A percentile compares a stretch with the other conserved stretches of the same genome.
Conservation (phyloP, 2,113 vertebrate genomes). For the Pterocles burchelli region DNA sequence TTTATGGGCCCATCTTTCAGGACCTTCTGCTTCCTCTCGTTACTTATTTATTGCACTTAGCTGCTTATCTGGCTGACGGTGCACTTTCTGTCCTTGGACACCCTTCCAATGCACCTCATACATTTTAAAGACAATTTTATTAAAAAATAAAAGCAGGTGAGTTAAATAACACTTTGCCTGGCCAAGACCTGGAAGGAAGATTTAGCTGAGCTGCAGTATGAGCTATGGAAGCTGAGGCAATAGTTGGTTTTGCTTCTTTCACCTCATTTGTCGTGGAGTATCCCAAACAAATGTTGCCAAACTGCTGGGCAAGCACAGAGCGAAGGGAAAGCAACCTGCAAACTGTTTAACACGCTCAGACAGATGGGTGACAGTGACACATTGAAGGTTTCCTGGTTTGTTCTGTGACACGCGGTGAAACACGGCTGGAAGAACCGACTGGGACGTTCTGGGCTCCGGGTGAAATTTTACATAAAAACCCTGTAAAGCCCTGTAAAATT, state of each 20-base stretch:
- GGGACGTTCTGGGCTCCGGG: neutral
- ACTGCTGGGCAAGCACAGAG: neutral
- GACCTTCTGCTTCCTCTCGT: conserved; percentile 27
- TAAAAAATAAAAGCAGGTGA: conserved; percentile 43
- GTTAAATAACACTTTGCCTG: conserved; percentile 21
- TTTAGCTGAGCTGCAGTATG: neutral
- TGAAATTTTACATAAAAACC: neutral
- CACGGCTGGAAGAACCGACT: neutral
- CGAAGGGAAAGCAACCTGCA: neutral
- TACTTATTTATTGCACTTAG: conserved; percentile 59
- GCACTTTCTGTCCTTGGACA: conserved; percentile 29
- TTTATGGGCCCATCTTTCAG: conserved; percentile 36
- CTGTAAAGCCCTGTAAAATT: neutral
- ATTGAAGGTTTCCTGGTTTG: neutral
- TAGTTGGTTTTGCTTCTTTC: conserved; percentile 13
- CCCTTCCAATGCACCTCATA: neutral
- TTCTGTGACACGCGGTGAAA: neutral
- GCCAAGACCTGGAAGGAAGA: conserved; percentile 18
- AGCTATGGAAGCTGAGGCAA: neutral
- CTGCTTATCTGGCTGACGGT: conserved; percentile 38
- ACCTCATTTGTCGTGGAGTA: neutral
- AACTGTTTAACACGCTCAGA: neutral
- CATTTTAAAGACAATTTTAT: conserved; percentile 66
- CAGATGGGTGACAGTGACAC: neutral
- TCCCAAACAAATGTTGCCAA: neutral